Percentiles rank a stretch among this genome's conserved stretches.
Evolutionary conservation across 2,797 vertebrate genomes (phyloP).

Genomic region (Ceryle rudis): DNA sequence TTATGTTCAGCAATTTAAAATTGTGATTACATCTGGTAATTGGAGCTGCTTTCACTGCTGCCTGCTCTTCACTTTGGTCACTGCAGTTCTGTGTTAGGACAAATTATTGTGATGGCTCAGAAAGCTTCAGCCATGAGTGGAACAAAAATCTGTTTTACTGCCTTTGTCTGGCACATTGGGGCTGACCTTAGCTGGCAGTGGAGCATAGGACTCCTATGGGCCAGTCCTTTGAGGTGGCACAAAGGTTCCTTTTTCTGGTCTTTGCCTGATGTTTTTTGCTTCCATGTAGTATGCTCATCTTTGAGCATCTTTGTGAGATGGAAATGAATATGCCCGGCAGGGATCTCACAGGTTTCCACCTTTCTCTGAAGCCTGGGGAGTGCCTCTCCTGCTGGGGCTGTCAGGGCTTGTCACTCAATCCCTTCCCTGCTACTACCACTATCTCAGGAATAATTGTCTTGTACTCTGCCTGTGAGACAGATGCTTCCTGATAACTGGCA

Average conservation of each 20-base stretch:
- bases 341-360: background rate
- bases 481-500: background rate
- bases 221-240: background rate
- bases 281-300: background rate
- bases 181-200: background rate
- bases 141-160: background rate
- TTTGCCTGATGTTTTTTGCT: background rate
- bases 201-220: background rate
- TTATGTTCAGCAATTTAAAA: background rate
- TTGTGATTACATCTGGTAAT: background rate
- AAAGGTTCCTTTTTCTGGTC: background rate
- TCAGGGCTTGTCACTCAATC: background rate
- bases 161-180: background rate
- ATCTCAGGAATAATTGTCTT: background rate
- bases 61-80: background rate
- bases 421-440: background rate
- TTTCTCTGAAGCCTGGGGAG: background rate
- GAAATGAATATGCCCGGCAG: background rate
- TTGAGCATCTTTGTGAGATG: background rate
- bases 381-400: background rate
- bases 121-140: accelerated
- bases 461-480: background rate
- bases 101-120: background rate
- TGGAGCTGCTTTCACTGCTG: background rate
- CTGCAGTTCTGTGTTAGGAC: background rate